A percentile compares a stretch with the other conserved stretches of the same genome.
These are phyloP conservation scores for Neogobius melanostomus DNA, from an alignment of 2,113 vertebrate species.

Conservation along the genomic window DNA sequence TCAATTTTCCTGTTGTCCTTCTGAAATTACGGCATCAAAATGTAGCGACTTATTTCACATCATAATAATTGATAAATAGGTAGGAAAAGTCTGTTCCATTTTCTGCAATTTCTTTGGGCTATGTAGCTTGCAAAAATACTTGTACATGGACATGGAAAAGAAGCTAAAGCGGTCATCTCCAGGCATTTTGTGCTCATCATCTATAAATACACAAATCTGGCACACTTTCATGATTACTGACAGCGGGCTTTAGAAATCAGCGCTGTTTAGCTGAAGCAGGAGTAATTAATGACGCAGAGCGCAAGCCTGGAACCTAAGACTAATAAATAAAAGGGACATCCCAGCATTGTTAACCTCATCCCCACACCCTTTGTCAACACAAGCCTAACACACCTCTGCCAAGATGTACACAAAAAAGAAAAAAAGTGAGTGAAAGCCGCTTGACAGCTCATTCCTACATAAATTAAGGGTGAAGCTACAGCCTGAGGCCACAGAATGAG, in stretches of 20 bases:
- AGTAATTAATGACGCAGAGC: not conserved
- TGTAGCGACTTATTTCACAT: too few relatives aligned
- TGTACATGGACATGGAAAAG: not conserved
- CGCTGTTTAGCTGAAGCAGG: not conserved
- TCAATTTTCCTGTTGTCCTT: too few relatives aligned
- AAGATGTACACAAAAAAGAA: constrained; percentile 13
- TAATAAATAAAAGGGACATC: not conserved
- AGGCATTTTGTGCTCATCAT: not conserved
- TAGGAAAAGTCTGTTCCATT: not conserved
- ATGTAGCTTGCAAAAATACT: not conserved
- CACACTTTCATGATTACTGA: not conserved
- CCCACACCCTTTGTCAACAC: constrained; percentile 19
- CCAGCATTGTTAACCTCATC: constrained; percentile 5
- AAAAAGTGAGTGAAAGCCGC: constrained; percentile 15
- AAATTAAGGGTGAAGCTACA: constrained; percentile 30
- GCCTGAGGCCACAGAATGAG: constrained; percentile 35
- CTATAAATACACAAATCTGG: not conserved
- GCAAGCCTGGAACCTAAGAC: not conserved
- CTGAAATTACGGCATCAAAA: too few relatives aligned
- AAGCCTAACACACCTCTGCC: constrained; percentile 1
- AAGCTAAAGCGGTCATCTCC: not conserved
- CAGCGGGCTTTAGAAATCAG: not conserved
- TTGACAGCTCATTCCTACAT: constrained; percentile 47
- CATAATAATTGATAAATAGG: too few relatives aligned
- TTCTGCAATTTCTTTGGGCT: not conserved